Evolutionary conservation across 2,113 vertebrate species (phyloP).

Genomic region (Syngnathus floridae): DNA sequence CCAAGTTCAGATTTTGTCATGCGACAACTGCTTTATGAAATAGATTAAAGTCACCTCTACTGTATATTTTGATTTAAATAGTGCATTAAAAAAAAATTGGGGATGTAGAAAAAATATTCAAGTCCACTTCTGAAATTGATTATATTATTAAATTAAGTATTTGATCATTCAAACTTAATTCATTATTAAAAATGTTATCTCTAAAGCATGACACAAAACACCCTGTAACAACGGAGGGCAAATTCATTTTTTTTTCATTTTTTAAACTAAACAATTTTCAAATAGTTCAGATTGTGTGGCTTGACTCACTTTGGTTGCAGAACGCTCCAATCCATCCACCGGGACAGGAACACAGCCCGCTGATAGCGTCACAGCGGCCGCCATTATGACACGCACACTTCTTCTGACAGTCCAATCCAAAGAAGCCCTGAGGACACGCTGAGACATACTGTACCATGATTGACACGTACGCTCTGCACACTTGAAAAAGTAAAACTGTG

Average conservation of each 20-base stretch:
- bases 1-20: too few species aligned
- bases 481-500: background rate
- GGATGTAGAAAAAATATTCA: background rate
- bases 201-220: too few species aligned
- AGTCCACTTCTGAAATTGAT: too few species aligned
- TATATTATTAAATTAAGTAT: too few species aligned
- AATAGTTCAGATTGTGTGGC: background rate
- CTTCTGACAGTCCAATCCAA: constrained; percentile 79
- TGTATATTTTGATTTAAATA: too few species aligned
- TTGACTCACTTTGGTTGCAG: constrained; percentile 76
- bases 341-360: constrained; percentile 74
- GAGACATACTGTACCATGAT: constrained; percentile 12
- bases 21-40: too few species aligned
- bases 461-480: background rate
- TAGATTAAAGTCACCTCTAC: too few species aligned
- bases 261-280: too few species aligned
- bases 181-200: too few species aligned
- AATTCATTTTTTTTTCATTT: background rate
- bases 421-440: constrained; percentile 90
- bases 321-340: constrained; percentile 74
- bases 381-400: constrained; percentile 79
- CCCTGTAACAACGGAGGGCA: too few species aligned
- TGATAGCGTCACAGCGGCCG: constrained; percentile 70
- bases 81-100: too few species aligned
- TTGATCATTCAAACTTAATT: too few species aligned